Evolutionary conservation across 2,113 vertebrate species (phyloP).

Genomic region (Elanus axillaris): DNA sequence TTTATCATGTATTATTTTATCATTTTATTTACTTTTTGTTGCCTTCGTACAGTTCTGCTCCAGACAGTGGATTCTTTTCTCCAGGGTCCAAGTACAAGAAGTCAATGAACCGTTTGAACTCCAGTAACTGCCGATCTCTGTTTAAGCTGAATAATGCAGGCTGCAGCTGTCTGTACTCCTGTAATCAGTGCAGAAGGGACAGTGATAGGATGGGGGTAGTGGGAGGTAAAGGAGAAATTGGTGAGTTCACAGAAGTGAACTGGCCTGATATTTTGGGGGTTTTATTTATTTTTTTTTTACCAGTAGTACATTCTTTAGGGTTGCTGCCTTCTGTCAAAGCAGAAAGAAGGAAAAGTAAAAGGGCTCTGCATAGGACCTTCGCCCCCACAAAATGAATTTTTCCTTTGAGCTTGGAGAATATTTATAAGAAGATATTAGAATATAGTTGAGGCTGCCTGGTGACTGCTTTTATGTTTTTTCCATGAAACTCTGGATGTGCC

Average conservation of each 20-base stretch:
- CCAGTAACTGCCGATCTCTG: not conserved
- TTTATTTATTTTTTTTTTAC: not conserved
- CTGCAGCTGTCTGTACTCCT: not conserved
- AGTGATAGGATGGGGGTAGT: not conserved
- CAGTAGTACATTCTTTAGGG: not conserved
- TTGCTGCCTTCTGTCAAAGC: not conserved
- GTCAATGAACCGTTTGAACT: slow-evolving; percentile 13
- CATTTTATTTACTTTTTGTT: not conserved
- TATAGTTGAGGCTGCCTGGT: not conserved
- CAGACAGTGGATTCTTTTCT: not conserved
- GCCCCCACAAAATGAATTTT: not conserved
- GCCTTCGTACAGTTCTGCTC: not conserved
- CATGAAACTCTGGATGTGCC: not conserved
- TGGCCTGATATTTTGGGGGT: not conserved
- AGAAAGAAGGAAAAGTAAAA: not conserved
- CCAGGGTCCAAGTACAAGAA: not conserved
- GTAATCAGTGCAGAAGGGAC: not conserved
- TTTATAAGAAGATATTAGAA: not conserved
- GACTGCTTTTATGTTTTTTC: not conserved
- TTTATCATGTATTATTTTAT: not conserved
- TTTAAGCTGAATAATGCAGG: not conserved
- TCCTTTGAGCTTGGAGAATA: not conserved
- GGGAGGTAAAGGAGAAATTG: not conserved
- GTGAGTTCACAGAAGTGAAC: not conserved
- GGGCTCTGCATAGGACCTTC: not conserved